Evolutionary conservation across 2,797 vertebrate species (phyloP).

Genomic region (Alca torda): DNA sequence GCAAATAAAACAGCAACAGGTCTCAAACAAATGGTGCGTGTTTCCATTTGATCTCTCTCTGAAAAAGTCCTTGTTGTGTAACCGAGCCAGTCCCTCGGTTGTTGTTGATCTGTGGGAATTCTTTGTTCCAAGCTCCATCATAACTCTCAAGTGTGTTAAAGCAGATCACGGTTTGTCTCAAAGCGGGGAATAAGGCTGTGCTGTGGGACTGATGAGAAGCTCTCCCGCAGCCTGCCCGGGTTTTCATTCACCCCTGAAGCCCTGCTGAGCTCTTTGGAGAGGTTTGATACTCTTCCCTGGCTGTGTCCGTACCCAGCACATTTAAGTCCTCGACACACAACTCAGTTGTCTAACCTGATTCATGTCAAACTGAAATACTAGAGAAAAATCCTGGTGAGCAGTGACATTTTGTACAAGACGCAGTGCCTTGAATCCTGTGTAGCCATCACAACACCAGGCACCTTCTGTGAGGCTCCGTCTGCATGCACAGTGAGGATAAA

Average conservation of each 20-base stretch:
- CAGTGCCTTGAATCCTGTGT: not conserved
- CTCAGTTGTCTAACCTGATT: not conserved
- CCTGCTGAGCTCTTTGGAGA: not conserved
- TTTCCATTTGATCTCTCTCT: not conserved
- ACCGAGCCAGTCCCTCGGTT: not conserved
- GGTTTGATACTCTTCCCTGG: not conserved
- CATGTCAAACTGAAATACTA: rapidly evolving
- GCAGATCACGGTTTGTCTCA: not conserved
- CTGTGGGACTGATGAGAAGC: not conserved
- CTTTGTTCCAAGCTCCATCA: not conserved
- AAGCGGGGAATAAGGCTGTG: not conserved
- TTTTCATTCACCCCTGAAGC: not conserved
- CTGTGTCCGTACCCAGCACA: not conserved
- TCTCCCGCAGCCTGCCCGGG: not conserved
- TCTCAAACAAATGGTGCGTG: not conserved
- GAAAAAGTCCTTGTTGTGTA: not conserved
- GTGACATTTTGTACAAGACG: not conserved
- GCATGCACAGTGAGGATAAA: not conserved
- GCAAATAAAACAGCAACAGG: not conserved
- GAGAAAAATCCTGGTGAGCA: not conserved
- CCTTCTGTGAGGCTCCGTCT: not conserved
- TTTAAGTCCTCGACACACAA: not conserved
- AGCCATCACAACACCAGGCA: not conserved
- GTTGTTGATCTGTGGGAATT: not conserved
- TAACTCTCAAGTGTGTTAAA: not conserved